Conservation (phyloP, 1,140 invertebrate species). For the Cherax destructor region DNA sequence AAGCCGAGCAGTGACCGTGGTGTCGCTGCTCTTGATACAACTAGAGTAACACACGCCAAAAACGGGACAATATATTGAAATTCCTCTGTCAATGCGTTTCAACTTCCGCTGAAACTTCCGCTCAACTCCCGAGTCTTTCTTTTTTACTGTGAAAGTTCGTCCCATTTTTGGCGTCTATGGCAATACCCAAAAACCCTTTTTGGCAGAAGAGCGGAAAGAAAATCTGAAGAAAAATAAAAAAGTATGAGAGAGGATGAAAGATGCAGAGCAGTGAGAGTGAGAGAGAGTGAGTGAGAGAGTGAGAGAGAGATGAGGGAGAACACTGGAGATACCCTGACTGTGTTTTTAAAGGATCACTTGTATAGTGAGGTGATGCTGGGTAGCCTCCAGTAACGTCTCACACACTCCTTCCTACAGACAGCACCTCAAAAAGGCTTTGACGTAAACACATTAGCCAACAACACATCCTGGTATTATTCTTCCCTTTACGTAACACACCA, state of each 20-base stretch:
- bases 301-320: background rate
- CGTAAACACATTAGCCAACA: too few relatives aligned
- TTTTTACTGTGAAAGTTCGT: background rate
- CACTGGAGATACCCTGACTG: background rate
- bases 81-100: too few relatives aligned
- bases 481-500: too few relatives aligned
- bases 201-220: slow-evolving; percentile 1
- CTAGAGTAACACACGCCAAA: too few relatives aligned
- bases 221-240: background rate
- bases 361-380: background rate
- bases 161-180: background rate
- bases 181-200: slow-evolving; percentile 3
- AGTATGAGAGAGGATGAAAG: background rate
- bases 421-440: background rate
- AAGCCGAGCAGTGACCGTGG: too few relatives aligned
- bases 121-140: too few relatives aligned
- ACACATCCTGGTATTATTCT: too few relatives aligned
- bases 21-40: too few relatives aligned
- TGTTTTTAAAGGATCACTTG: background rate
- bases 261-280: slow-evolving; percentile 5
- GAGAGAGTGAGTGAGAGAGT: slow-evolving; percentile 12
- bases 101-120: too few relatives aligned
- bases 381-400: background rate
- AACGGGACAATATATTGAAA: too few relatives aligned
- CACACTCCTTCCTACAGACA: background rate